A percentile compares a stretch with the other conserved stretches of the same genome.
phyloP scores from a whole-genome alignment of 1,140 invertebrate species.

The Ceratitis capitata region DNA sequence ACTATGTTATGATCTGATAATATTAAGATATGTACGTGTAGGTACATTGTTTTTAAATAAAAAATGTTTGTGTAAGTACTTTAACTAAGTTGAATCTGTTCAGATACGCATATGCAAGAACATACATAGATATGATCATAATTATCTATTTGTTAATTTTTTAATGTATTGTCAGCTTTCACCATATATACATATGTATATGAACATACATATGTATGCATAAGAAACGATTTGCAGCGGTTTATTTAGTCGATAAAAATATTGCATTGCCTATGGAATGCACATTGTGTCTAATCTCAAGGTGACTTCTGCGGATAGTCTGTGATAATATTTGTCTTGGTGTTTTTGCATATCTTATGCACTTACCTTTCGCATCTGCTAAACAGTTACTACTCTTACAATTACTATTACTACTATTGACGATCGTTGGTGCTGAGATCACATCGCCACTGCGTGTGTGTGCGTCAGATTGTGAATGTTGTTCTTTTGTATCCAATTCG shows the following conservation, averaged over 20 bases:
- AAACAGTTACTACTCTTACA: not conserved
- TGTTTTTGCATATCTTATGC: not conserved
- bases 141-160: not conserved
- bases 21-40: not conserved
- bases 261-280: no score
- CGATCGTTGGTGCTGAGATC: not conserved
- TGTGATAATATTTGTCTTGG: not conserved
- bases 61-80: not conserved
- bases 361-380: not conserved
- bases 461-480: not conserved
- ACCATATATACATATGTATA: not conserved
- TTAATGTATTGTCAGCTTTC: not conserved
- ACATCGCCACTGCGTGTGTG: not conserved
- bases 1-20: no score
- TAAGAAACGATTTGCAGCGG: not conserved
- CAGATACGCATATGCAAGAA: not conserved
- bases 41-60: not conserved
- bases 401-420: not conserved
- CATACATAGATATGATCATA: not conserved
- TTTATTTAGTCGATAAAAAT: no score
- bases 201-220: no score
- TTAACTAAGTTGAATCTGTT: not conserved
- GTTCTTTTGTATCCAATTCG: conserved; percentile 47
- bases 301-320: not conserved
- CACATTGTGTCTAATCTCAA: not conserved